Conservation (phyloP, 2,888 invertebrate species). For the Tigriopus californicus region DNA sequence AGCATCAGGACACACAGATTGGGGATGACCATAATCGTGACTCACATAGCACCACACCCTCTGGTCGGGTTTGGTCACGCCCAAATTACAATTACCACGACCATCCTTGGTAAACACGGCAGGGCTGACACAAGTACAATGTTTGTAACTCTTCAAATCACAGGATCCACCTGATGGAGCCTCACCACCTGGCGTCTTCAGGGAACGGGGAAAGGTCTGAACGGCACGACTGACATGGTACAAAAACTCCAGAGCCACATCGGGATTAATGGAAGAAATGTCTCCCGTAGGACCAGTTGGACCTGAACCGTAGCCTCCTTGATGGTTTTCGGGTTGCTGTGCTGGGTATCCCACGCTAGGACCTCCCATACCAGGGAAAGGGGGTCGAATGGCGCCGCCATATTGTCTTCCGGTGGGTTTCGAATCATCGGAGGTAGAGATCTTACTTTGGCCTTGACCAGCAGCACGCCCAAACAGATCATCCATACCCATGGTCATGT, state of each 20-base stretch:
- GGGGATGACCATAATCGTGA: background rate
- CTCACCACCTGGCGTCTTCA: no score
- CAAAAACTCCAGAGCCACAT: conserved; percentile 3
- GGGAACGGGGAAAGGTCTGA: background rate
- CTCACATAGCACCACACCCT: conserved; percentile 11
- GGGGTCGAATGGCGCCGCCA: no score
- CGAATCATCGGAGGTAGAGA: no score
- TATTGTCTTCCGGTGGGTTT: no score
- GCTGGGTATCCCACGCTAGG: no score
- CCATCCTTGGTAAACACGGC: conserved; percentile 4
- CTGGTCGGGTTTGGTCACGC: conserved; percentile 6
- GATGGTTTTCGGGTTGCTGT: no score
- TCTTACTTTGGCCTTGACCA: no score
- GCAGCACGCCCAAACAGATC: no score
- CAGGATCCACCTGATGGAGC: background rate
- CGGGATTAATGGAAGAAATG: background rate
- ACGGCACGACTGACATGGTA: background rate
- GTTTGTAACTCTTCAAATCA: background rate
- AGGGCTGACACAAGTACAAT: conserved; percentile 6
- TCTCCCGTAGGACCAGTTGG: no score
- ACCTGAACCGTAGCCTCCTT: no score
- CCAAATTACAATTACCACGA: conserved; percentile 13
- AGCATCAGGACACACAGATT: conserved; percentile 5
- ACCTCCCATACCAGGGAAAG: no score
- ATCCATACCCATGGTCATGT: no score